Base-by-base conservation (phyloP, 2,797 vertebrate species). In the Rachycentron canadum region DNA sequence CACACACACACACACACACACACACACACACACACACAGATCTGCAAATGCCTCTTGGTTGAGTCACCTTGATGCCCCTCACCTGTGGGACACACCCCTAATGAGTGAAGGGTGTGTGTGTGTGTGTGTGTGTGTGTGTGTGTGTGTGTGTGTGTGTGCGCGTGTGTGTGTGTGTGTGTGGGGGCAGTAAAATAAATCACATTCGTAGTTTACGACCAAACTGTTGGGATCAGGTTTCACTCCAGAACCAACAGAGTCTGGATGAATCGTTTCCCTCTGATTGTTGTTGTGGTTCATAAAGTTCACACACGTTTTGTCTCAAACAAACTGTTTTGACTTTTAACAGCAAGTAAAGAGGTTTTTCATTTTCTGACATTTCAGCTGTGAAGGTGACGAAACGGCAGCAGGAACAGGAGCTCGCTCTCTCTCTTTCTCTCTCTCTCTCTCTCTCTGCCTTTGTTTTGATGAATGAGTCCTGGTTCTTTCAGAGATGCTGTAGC, bases 41-140 rank as follows among this genome's bases (percentile, higher is more conserved):
- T 17, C 62, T 69, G 58, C 67, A 78, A 38, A 81, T 83, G 23
- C 58, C 69, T 76, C 61, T 40, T 0, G 11, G 59, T 2, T 73
- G 74, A 83, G 65, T 80, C 82, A 78, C 66, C 73, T 77, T 61
- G 34, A 73, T 57, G 13, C 62, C 72, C 78, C 32, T 65, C 72
- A 81, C 78, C 69, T 79, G 76, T 55, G 1, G 14, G 23, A 66
- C 55, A 53, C 34, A 4, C 57, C 59, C 13, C 36, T 23, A 45
- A 34, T 19, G 38, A 49, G 21, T 32, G n/a, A 47, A 21, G 36
- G 19, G 12, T 34, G 50, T 36, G 25, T 23, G 40, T 49, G 49
- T 26, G 26, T 47, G 30, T 25, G 47, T 36, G n/a, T 21, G 17
- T 76, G 11, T 41, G 36, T n/a, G n/a, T 21, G n/a, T 52, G 28